Percentiles rank a stretch among this genome's conserved stretches.
Evolutionary conservation across 2,113 vertebrate species (phyloP).

Genomic region (Felis catus): DNA sequence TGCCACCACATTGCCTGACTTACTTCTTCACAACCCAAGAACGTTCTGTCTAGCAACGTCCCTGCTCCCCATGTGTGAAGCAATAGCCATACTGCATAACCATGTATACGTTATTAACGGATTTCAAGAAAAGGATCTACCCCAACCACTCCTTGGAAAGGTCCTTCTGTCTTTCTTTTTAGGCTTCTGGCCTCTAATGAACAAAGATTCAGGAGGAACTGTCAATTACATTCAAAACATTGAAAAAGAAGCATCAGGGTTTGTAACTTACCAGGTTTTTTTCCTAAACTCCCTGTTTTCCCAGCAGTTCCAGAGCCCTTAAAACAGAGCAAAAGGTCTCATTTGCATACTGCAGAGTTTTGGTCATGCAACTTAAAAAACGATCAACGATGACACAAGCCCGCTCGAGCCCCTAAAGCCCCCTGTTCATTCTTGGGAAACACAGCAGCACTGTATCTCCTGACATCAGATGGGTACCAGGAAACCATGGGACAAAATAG

Average conservation of each 20-base stretch:
- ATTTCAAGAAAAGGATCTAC: not conserved
- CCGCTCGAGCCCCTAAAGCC: not conserved
- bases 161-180: not conserved
- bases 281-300: constrained; percentile 97
- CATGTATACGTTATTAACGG: not conserved
- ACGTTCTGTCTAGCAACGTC: not conserved
- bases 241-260: constrained; percentile 64
- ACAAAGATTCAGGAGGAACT: not conserved
- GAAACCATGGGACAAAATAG: not conserved
- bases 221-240: constrained; percentile 43
- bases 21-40: not conserved
- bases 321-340: constrained; percentile 82
- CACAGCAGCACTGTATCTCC: not conserved
- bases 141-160: not conserved
- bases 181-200: not conserved
- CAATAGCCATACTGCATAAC: not conserved
- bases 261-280: constrained; percentile 95
- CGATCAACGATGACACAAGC: constrained; percentile 12
- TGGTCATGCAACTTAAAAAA: constrained; percentile 44
- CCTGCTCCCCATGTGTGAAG: not conserved
- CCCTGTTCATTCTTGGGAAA: not conserved
- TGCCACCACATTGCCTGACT: not conserved
- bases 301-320: constrained; percentile 94
- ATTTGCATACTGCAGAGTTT: constrained; percentile 66
- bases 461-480: not conserved